Evolutionary conservation across 1,140 invertebrate species (phyloP), one percentile per base, ranked within the genome.

Genomic region (Drosophila prosaltans): DNA sequence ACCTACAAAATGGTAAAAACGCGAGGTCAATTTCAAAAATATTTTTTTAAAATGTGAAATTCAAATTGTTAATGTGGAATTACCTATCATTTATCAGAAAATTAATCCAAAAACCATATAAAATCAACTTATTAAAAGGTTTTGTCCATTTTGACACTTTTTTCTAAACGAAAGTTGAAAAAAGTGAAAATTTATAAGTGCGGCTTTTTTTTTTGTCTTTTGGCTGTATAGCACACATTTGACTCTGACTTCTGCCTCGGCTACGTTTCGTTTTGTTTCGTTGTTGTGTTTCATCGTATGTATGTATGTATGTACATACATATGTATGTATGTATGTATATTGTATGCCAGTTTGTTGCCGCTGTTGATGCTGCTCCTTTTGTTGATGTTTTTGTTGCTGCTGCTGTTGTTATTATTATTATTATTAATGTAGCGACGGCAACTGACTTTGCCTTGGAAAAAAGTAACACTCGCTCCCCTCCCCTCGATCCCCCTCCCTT

Each of bases 371-470:
- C 16, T 48, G 36, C 7, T 39, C 1, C 36, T 39, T 1, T 39
- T 39, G 43, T n/a, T 16, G 16, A 16, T 16, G 16, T 16, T 16
- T 76, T 78, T 70, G 76, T 54, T 68, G 78, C 72, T 48, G 45
- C 6, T 48, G 7, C 1, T 45, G 16, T 7, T 45, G 8, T 48
- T 48, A 10, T 48, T 45, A 21, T 21, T 69, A 67, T 74, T 82
- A 72, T 78, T 82, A 76, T 74, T 78, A 83, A 75, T 78, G 80
- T 62, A 59, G 64, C 43, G 65, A 72, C 65, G 16, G 57, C 64
- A 39, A 72, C 64, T 55, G 28, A 51, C 45, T 51, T 39, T 32
- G 55, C 30, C 45, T 72, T 45, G 45, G 65, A 10, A 51, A 51
- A 51, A 51, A 51, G 45, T 51, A 51, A 51, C 45, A 51, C 9